Base-by-base conservation (phyloP, 2,888 invertebrate species). In the Disparrhopalites patrizii region DNA sequence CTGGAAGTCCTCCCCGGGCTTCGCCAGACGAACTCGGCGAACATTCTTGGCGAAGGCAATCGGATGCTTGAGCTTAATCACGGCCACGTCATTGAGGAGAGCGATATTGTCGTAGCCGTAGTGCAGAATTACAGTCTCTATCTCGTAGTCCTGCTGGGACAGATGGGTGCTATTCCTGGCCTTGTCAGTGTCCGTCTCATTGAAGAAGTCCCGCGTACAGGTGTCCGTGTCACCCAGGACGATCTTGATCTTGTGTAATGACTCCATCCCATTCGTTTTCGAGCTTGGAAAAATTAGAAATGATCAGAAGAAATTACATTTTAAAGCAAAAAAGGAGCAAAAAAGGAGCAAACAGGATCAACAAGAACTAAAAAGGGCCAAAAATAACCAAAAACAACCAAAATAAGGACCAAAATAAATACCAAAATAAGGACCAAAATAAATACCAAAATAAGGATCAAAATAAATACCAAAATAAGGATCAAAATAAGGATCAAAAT, bases 161-260 rank as follows among this genome's bases (percentile, higher is more conserved):
- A 52, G n/a, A 20, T 55, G 8, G 18, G 31, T 31, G 15, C 18
- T 56, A 18, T 56, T 56, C 18, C 3, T n/a, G 28, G 27, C 54
- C 10, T 18, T n/a, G 18, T 38, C 38, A n/a, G n/a, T n/a, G 40
- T 15, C 15, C 4, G 40, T 47, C 7, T 38, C 38, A 25, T 55
- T 50, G 50, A 25, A 13, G 1, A 60, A 65, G 23, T 71, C 70
- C 28, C 43, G 27, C 1, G 63, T 60, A 40, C 73, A 72, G 8
- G 67, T 62, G 54, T 74, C 66, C 15, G 72, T 70, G 60, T 74
- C 72, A 1, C 73, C 73, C 0, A 74, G 60, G 36, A 74, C 70
- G 0, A 70, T 69, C 65, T 72, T 70, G 3, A 70, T 64, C 1
- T 20, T 33, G 1, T 65, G 52, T 1, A 74, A 23, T 13, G 69